These are phyloP conservation scores for Canis aureus DNA, from an alignment of 2,113 vertebrate species.

Conservation along the genomic window DNA sequence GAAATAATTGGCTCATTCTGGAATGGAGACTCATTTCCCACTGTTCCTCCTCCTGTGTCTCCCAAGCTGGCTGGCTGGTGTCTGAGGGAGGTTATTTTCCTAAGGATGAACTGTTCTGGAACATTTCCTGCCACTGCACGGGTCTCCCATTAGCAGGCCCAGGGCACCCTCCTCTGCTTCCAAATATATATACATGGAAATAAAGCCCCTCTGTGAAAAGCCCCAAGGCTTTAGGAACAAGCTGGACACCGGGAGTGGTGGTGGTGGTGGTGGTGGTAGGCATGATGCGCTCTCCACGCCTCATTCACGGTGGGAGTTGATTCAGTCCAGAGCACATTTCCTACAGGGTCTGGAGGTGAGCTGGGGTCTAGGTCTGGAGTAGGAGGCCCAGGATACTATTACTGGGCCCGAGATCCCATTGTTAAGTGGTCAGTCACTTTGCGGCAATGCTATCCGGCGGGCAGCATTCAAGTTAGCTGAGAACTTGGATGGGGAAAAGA, in stretches of 20 bases:
- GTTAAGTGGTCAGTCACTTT: neutral
- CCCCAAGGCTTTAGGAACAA: neutral
- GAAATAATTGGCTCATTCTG: slow-evolving; percentile 5
- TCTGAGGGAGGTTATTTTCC: slow-evolving; percentile 70
- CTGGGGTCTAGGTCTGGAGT: neutral
- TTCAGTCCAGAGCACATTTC: neutral
- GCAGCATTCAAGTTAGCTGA: neutral
- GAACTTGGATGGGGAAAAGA: neutral
- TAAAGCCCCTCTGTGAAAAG: neutral
- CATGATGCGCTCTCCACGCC: too few species aligned
- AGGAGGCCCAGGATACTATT: neutral
- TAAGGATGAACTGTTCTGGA: slow-evolving; percentile 61
- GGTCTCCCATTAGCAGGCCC: neutral
- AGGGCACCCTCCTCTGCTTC: neutral
- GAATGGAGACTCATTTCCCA: slow-evolving; percentile 41
- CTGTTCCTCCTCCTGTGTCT: neutral
- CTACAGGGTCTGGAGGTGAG: neutral
- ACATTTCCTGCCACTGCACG: slow-evolving; percentile 39
- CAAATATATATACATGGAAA: neutral
- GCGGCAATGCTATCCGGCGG: neutral
- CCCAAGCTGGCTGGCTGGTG: neutral
- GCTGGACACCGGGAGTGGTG: neutral
- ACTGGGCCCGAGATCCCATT: neutral
- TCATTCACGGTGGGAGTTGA: neutral
- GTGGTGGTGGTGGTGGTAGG: too few species aligned